phyloP scores from a whole-genome alignment of 2,888 invertebrate genomes.

The Agrochola lychnidis region DNA sequence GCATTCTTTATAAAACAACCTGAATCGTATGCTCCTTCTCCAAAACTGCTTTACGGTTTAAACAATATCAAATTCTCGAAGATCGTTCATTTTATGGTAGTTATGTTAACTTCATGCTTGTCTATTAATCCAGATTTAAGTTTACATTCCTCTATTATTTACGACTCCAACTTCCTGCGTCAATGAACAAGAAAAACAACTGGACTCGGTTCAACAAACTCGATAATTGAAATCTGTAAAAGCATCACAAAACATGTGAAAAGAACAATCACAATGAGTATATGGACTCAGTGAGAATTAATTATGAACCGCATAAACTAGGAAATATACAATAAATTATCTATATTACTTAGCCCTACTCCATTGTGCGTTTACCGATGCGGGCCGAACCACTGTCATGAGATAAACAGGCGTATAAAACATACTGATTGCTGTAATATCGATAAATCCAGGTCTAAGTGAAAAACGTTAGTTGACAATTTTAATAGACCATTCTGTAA shows the following conservation, averaged over 20 bases:
- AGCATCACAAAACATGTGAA: constrained; percentile 56
- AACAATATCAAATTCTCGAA: neutral
- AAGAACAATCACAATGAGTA: constrained; percentile 22
- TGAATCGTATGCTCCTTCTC: neutral
- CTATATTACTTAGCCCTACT: constrained; percentile 73
- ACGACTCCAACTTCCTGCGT: constrained; percentile 36
- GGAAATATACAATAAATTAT: constrained; percentile 79
- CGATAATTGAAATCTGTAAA: constrained; percentile 60
- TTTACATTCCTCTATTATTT: constrained; percentile 33
- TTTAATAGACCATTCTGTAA: constrained; percentile 62
- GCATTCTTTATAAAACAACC: neutral
- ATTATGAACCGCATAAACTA: constrained; percentile 72
- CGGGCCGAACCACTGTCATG: constrained; percentile 66
- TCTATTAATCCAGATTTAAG: constrained; percentile 41
- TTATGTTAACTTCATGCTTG: constrained; percentile 22
- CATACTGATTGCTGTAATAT: constrained; percentile 74
- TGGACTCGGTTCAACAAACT: constrained; percentile 49
- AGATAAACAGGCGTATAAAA: constrained; percentile 75
- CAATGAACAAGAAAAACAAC: constrained; percentile 28
- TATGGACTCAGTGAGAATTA: constrained; percentile 72
- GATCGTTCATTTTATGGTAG: constrained; percentile 14
- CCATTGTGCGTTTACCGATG: constrained; percentile 67
- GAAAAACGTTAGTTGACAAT: constrained; percentile 72
- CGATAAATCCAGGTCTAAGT: constrained; percentile 74
- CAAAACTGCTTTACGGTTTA: constrained; percentile 4